These are phyloP conservation scores for Hyaena hyaena DNA, from an alignment of 2,113 vertebrate genomes.

Conservation along the genomic window DNA sequence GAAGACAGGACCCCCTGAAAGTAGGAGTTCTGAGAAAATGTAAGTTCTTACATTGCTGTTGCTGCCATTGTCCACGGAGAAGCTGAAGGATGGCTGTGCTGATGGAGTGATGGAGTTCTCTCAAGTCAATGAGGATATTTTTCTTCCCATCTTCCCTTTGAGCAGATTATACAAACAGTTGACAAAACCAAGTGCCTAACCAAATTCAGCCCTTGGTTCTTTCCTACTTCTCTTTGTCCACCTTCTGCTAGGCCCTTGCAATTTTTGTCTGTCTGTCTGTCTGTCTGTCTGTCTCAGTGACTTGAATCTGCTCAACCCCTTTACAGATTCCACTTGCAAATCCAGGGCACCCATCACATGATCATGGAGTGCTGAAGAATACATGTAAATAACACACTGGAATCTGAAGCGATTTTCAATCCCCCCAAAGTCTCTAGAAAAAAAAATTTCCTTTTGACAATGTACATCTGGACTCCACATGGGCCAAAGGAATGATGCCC, in stretches of 20 bases:
- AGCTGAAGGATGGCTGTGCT: not conserved
- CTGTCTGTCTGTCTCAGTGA: not conserved
- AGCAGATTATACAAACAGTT: not conserved
- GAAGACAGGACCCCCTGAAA: not conserved
- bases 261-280: not conserved
- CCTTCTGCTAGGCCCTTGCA: not conserved
- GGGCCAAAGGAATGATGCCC: not conserved
- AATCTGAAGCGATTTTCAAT: not conserved
- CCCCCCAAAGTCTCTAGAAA: not conserved
- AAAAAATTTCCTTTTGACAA: not conserved
- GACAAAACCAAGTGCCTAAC: not conserved
- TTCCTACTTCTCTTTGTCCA: not conserved
- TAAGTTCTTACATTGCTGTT: not conserved
- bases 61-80: not conserved
- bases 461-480: slow-evolving; percentile 51
- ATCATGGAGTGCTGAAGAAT: not conserved
- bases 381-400: not conserved
- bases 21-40: not conserved
- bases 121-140: not conserved
- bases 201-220: not conserved
- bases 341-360: fast-evolving
- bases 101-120: not conserved
- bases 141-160: not conserved
- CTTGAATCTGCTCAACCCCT: not conserved
- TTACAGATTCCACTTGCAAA: not conserved